phyloP scores from a whole-genome alignment of 2,797 vertebrate genomes.

The Psittacula echo region DNA sequence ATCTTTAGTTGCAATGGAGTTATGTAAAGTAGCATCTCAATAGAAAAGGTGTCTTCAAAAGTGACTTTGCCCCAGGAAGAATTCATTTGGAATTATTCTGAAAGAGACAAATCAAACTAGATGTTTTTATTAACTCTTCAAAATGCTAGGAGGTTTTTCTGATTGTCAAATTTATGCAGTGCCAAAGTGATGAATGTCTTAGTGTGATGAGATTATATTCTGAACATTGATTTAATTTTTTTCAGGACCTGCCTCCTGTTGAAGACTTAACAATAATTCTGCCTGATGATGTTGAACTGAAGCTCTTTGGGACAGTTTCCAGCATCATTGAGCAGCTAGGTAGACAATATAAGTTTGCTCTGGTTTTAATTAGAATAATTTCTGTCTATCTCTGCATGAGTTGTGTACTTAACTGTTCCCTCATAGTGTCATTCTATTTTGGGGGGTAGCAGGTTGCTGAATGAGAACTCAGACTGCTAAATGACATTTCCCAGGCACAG shows the following conservation, averaged over 20 bases:
- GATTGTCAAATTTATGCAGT: not conserved
- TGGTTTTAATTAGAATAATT: not conserved
- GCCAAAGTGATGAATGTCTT: not conserved
- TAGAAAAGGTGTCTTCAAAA: not conserved
- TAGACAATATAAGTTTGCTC: constrained; percentile 65
- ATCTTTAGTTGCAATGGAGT: not conserved
- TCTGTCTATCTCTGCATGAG: not conserved
- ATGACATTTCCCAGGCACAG: not conserved
- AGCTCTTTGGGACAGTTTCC: constrained; percentile 87
- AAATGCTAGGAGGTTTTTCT: not conserved
- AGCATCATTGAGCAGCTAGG: constrained; percentile 90
- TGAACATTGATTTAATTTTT: constrained; percentile 17
- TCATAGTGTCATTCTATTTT: not conserved
- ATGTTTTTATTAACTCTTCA: not conserved
- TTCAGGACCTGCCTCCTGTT: constrained; percentile 87
- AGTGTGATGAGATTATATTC: not conserved
- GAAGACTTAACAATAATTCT: constrained; percentile 84
- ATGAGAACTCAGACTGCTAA: rapidly evolving
- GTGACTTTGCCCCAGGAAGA: not conserved
- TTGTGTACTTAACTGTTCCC: not conserved
- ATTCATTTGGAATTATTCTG: not conserved
- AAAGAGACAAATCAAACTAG: not conserved
- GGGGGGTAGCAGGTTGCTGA: not conserved
- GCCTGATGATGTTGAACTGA: constrained; percentile 85
- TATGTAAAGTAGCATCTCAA: not conserved